Base-by-base conservation (phyloP, 2,888 invertebrate species). In the Nomada goodeniana region DNA sequence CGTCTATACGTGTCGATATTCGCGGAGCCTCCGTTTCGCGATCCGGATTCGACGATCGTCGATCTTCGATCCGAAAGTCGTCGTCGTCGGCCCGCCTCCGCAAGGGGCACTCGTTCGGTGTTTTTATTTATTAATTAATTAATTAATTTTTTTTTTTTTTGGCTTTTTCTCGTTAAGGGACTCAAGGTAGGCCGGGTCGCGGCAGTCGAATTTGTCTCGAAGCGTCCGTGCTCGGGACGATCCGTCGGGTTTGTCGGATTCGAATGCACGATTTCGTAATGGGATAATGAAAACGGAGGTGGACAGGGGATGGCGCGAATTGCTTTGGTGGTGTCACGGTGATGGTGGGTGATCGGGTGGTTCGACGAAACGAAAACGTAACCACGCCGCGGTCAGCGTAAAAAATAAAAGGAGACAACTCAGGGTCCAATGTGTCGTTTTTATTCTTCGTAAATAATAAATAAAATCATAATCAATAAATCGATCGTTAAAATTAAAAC, bases 401-500 rank as follows among this genome's bases (percentile, higher is more conserved):
- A 65, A 20, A 57, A 42, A 13, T 10, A 68, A 23, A 57, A 0
- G 83, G 65, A 84, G 77, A 63, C 82, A 87, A 86, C 77, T 83
- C 73, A 82, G 73, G 85, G 77, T 89, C 86, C 74, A 86, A 85
- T 88, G 83, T 85, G 88, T 89, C 80, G 84, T 87, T 91, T 92
- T 92, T 91, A 79, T 80, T 92, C 91, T 73, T 84, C 89, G 89
- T 91, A 90, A 88, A 90, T 91, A 91, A 91, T 91, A 93, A 93
- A 93, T 93, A 93, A 93, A 93, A 93, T 93, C 90, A 92, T 91
- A 92, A 93, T 92, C 91, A 91, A 92, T 93, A 91, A 89, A 89
- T 92, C 89, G 90, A 91, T 89, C 83, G 88, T 91, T 87, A 91
- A 91, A 92, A 92, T 91, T 90, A 92, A 93, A 91, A 92, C 92